phyloP scores from a whole-genome alignment of 2,113 vertebrate genomes.

The Cranoglanis bouderius region DNA sequence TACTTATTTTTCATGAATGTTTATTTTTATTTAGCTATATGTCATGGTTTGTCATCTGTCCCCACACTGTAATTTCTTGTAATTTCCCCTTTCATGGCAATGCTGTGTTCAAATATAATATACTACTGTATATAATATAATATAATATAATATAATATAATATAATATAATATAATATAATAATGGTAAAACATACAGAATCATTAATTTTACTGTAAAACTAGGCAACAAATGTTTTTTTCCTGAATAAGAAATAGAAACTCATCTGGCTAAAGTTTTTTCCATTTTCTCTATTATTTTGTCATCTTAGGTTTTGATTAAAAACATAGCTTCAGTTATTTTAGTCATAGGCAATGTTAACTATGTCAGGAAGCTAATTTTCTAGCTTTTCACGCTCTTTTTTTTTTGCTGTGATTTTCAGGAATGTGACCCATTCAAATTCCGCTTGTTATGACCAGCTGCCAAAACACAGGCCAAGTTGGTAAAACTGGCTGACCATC shows the following conservation, averaged over 20 bases:
- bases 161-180: no score
- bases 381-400: background rate
- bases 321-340: background rate
- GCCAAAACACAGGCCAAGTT: background rate
- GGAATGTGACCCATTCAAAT: background rate
- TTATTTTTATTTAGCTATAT: background rate
- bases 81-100: background rate
- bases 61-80: background rate
- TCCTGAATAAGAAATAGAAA: background rate
- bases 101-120: background rate
- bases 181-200: background rate
- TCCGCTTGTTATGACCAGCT: background rate
- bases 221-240: background rate
- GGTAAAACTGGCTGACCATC: background rate
- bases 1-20: no score
- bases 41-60: background rate
- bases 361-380: background rate
- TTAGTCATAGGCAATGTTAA: background rate
- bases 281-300: background rate
- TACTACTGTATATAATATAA: no score
- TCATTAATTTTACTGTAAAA: background rate
- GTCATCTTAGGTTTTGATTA: background rate
- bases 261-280: background rate
- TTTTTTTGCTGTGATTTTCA: background rate
- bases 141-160: no score